phyloP scores from a whole-genome alignment of 2,888 invertebrate genomes.

The Labia minor region DNA sequence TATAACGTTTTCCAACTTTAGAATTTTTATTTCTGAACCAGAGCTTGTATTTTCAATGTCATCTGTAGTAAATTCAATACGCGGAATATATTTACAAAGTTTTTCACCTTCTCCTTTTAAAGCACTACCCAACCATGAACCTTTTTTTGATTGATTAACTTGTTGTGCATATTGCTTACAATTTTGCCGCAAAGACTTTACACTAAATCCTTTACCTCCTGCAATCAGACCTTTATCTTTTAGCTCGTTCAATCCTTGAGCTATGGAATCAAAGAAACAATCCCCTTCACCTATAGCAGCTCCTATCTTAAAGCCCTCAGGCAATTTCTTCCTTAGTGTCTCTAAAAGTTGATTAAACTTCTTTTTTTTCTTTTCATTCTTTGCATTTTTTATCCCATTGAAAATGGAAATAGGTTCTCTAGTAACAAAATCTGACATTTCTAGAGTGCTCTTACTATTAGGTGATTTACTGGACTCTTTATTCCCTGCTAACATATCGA shows the following conservation, averaged over 20 bases:
- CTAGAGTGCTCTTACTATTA: neutral
- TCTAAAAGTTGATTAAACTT: slow-evolving; percentile 16
- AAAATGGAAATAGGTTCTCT: slow-evolving; percentile 16
- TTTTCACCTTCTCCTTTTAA: slow-evolving; percentile 16
- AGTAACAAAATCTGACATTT: slow-evolving; percentile 13
- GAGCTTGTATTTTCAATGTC: slow-evolving; percentile 13
- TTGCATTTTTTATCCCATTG: slow-evolving; percentile 13
- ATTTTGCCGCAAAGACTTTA: slow-evolving; percentile 28
- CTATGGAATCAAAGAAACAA: slow-evolving; percentile 29
- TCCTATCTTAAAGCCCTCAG: slow-evolving; percentile 27
- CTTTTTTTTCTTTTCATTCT: slow-evolving; percentile 14
- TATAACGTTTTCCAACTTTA: slow-evolving; percentile 17
- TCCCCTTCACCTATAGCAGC: slow-evolving; percentile 28
- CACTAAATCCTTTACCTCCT: slow-evolving; percentile 27
- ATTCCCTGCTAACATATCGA: neutral
- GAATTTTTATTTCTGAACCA: slow-evolving; percentile 13
- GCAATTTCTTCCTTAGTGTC: slow-evolving; percentile 15
- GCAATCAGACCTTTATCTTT: slow-evolving; percentile 28
- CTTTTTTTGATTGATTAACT: slow-evolving; percentile 28
- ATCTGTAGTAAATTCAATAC: slow-evolving; percentile 16
- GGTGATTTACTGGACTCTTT: neutral
- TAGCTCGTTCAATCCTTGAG: slow-evolving; percentile 29
- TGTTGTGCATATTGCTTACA: slow-evolving; percentile 28
- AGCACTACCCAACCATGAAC: slow-evolving; percentile 22
- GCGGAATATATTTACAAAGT: slow-evolving; percentile 17